Percentiles rank a stretch among this genome's conserved stretches.
phyloP scores from a whole-genome alignment of 2,797 vertebrate species.

The Parambassis ranga region DNA sequence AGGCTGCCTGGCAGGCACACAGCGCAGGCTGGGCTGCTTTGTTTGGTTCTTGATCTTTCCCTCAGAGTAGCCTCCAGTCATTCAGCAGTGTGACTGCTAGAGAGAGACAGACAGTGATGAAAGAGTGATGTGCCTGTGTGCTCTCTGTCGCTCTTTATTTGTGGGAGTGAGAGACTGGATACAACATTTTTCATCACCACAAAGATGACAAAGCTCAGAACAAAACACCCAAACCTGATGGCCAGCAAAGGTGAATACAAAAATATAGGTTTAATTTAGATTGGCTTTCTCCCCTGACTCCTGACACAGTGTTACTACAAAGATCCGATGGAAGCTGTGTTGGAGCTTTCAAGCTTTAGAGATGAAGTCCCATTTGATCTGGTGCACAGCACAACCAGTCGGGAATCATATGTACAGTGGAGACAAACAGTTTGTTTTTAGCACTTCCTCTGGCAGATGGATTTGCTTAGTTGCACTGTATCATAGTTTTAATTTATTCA shows the following conservation, averaged over 20 bases:
- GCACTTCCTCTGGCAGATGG: no score
- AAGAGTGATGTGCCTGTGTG: slow-evolving; percentile 17
- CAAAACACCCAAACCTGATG: not conserved
- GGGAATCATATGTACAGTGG: no score
- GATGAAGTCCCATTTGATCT: no score
- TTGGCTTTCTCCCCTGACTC: not conserved
- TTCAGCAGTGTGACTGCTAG: slow-evolving; percentile 48
- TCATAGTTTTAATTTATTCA: no score
- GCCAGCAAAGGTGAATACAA: not conserved
- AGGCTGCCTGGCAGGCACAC: slow-evolving; percentile 43
- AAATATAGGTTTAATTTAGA: no score
- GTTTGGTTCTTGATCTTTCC: slow-evolving; percentile 37
- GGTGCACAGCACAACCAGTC: no score
- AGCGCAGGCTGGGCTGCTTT: slow-evolving; percentile 31
- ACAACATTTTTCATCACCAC: not conserved
- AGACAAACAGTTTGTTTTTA: no score
- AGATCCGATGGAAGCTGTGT: not conserved
- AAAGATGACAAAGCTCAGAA: not conserved
- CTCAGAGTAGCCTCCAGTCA: slow-evolving; percentile 54
- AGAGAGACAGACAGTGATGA: slow-evolving; percentile 28
- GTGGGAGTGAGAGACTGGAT: not conserved
- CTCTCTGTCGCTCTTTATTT: not conserved
- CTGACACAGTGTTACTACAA: not conserved
- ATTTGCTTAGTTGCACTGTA: no score
- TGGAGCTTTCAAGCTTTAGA: not conserved